These are phyloP conservation scores for Nymphalis c-album DNA, from an alignment of 2,888 invertebrate genomes.

Conservation along the genomic window DNA sequence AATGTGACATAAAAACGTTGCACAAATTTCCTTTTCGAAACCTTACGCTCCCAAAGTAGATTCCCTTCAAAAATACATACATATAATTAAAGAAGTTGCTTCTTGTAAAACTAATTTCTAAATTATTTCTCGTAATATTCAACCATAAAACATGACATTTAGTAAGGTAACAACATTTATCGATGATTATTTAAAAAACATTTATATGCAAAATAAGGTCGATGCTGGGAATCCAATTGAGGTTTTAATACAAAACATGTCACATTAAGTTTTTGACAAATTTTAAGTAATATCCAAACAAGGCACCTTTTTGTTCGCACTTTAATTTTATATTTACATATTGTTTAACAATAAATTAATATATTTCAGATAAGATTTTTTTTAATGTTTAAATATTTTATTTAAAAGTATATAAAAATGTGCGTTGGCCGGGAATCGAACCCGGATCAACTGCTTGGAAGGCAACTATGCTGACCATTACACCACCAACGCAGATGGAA, in stretches of 20 bases:
- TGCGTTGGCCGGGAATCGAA: slow-evolving; percentile 63
- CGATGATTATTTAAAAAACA: background rate
- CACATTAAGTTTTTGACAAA: slow-evolving; percentile 11
- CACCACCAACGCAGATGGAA: slow-evolving; percentile 58
- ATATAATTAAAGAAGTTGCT: too few species aligned
- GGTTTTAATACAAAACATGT: slow-evolving; percentile 9
- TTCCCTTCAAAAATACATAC: too few species aligned
- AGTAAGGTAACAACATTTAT: background rate
- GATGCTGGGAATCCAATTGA: background rate
- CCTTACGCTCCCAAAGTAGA: too few species aligned
- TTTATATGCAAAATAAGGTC: background rate
- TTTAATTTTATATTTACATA: background rate
- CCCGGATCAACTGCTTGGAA: slow-evolving; percentile 68
- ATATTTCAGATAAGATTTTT: too few species aligned
- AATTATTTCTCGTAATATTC: too few species aligned
- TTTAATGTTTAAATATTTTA: too few species aligned
- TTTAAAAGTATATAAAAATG: slow-evolving; percentile 33
- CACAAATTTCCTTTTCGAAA: too few species aligned
- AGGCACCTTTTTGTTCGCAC: slow-evolving; percentile 13
- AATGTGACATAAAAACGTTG: too few species aligned
- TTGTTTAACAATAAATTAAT: too few species aligned
- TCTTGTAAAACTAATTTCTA: too few species aligned
- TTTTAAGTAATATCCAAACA: slow-evolving; percentile 15
- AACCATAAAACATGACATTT: too few species aligned
- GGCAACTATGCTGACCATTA: slow-evolving; percentile 68